Conservation (phyloP, 92 coral and sea anemone species). For the Zoanthus sansibaricus region DNA sequence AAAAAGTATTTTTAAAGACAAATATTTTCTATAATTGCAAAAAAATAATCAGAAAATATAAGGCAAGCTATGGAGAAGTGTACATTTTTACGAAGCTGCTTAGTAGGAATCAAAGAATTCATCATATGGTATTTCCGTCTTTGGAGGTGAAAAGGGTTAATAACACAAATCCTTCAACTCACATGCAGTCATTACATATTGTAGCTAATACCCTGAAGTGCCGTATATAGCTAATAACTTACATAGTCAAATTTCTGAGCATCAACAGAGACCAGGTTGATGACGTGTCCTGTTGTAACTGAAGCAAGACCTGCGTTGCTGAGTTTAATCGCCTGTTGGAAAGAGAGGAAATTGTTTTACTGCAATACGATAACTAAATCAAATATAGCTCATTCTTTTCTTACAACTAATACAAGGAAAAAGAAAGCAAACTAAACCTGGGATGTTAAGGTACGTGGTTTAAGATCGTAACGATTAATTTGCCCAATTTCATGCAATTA, state of each 20-base stretch:
- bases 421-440: no score
- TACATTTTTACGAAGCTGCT: no score
- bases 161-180: background rate
- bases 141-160: no score
- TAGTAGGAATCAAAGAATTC: no score
- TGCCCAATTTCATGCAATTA: no score
- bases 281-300: constrained; percentile 82
- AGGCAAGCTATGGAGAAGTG: no score
- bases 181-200: background rate
- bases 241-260: constrained; percentile 87
- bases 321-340: constrained; percentile 64
- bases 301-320: constrained; percentile 77
- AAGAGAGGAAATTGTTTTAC: background rate
- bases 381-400: background rate
- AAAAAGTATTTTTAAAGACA: no score
- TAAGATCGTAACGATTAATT: no score
- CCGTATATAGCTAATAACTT: background rate
- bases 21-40: no score
- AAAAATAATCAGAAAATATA: no score
- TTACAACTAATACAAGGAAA: no score
- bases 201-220: background rate
- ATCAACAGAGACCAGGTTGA: constrained; percentile 81
- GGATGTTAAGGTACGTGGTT: background rate
- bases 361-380: background rate
- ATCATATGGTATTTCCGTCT: no score